phyloP scores from a whole-genome alignment of 2,797 vertebrate genomes.

The Myripristis jacobus region DNA sequence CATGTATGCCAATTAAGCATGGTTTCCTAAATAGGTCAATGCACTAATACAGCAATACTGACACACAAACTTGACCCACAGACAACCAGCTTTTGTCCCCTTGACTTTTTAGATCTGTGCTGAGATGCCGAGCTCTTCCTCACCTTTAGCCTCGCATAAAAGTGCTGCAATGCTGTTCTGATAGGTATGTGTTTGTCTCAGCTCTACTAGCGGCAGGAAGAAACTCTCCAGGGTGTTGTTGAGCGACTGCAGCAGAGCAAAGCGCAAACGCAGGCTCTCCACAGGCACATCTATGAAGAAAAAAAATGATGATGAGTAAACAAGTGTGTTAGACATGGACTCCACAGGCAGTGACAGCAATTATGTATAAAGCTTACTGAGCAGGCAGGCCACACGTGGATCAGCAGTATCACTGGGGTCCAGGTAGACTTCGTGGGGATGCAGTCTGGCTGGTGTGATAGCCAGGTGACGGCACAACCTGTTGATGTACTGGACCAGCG shows the following conservation, averaged over 20 bases:
- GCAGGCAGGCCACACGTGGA: constrained; percentile 89
- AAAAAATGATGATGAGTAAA: neutral
- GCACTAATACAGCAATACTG: neutral
- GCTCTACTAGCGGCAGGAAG: constrained; percentile 95
- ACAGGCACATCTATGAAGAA: constrained; percentile 87
- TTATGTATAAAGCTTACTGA: constrained; percentile 82
- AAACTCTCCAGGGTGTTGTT: constrained; percentile 96
- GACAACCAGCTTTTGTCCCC: neutral
- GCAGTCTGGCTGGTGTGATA: constrained; percentile 94
- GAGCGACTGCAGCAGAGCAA: constrained; percentile 96
- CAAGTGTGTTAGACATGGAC: neutral
- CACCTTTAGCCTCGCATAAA: constrained; percentile 94
- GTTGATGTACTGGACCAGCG: constrained; percentile 94
- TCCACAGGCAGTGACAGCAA: neutral
- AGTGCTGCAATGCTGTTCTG: constrained; percentile 91
- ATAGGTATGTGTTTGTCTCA: constrained; percentile 90
- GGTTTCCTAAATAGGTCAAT: neutral
- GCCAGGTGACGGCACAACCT: constrained; percentile 96
- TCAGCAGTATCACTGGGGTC: constrained; percentile 90
- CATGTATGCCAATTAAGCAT: neutral
- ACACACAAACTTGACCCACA: neutral
- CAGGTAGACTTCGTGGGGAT: constrained; percentile 97
- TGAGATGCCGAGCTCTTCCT: constrained; percentile 29
- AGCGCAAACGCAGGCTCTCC: constrained; percentile 93
- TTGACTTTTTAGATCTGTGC: constrained; percentile 2